phyloP scores from a whole-genome alignment of 2,113 vertebrate genomes.

The Potamarius usumacintae region DNA sequence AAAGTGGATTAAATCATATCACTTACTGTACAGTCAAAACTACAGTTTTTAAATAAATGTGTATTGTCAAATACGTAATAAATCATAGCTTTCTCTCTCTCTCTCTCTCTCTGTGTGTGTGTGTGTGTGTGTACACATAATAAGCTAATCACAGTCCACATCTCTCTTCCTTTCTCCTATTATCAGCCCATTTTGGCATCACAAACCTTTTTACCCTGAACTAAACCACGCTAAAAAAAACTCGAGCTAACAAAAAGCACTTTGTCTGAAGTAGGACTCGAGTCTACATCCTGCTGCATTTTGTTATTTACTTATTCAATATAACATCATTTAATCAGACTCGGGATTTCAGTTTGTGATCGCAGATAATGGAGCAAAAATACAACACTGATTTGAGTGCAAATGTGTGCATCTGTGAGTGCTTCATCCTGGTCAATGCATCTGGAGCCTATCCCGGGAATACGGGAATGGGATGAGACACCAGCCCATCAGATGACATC shows the following conservation, averaged over 20 bases:
- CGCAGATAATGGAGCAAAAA: not conserved
- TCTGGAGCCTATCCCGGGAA: not conserved
- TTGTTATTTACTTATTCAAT: not conserved
- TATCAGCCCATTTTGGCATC: slow-evolving; percentile 33
- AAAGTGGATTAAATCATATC: not conserved
- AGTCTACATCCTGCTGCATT: slow-evolving; percentile 1
- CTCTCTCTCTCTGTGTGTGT: not conserved
- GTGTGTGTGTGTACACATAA: not conserved
- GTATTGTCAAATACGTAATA: not conserved
- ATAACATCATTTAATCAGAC: not conserved
- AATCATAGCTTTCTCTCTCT: not conserved
- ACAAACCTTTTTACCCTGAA: slow-evolving; percentile 6
- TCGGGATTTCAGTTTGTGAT: not conserved
- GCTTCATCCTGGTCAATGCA: not conserved
- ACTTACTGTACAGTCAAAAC: not conserved
- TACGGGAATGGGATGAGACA: not conserved
- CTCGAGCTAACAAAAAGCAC: not conserved
- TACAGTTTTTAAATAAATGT: not conserved
- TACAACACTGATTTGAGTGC: not conserved
- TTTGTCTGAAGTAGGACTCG: not conserved
- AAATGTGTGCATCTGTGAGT: not conserved
- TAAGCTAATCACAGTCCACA: slow-evolving; percentile 24
- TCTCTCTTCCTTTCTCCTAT: slow-evolving; percentile 41
- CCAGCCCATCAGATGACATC: not conserved
- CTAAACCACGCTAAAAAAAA: slow-evolving; percentile 17